These are phyloP conservation scores for Hippoglossus hippoglossus DNA, from an alignment of 2,797 vertebrate genomes.

Conservation along the genomic window DNA sequence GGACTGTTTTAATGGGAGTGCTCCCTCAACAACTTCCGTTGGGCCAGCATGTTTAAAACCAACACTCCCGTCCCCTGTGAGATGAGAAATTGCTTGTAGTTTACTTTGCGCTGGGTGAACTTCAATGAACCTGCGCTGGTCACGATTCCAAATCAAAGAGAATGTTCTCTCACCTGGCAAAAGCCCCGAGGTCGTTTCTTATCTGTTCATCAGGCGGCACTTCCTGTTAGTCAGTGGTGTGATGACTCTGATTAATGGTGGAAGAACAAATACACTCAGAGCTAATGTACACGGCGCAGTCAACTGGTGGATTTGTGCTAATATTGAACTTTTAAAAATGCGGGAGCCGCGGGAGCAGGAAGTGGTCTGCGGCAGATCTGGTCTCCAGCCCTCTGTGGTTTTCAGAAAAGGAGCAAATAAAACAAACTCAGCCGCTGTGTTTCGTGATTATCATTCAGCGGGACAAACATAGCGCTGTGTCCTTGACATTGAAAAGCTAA, in stretches of 20 bases:
- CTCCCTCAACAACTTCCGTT: constrained; percentile 52
- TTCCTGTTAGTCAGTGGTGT: constrained; percentile 69
- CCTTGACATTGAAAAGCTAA: constrained; percentile 71
- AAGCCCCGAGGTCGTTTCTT: constrained; percentile 54
- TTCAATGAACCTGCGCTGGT: constrained; percentile 29
- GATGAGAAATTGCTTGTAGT: constrained; percentile 33
- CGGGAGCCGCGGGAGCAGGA: constrained; percentile 41
- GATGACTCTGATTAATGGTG: constrained; percentile 80
- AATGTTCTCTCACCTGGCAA: constrained; percentile 46
- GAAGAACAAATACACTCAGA: constrained; percentile 77
- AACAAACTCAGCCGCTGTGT: constrained; percentile 28
- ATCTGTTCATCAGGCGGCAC: constrained; percentile 67
- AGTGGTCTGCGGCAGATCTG: constrained; percentile 38
- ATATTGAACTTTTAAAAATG: constrained; percentile 73
- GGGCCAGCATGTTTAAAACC: constrained; percentile 39
- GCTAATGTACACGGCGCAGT: constrained; percentile 71
- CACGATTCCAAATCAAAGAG: constrained; percentile 9
- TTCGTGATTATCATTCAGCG: constrained; percentile 51
- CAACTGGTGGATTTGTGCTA: constrained; percentile 66
- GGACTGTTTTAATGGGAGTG: constrained; percentile 50
- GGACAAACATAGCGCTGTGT: constrained; percentile 59
- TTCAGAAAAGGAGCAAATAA: constrained; percentile 18
- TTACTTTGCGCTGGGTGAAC: constrained; percentile 45
- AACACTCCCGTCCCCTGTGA: constrained; percentile 9
- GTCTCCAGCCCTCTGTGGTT: constrained; percentile 43